phyloP scores from a whole-genome alignment of 2,888 invertebrate genomes.

The Micoletzkya japonica region DNA sequence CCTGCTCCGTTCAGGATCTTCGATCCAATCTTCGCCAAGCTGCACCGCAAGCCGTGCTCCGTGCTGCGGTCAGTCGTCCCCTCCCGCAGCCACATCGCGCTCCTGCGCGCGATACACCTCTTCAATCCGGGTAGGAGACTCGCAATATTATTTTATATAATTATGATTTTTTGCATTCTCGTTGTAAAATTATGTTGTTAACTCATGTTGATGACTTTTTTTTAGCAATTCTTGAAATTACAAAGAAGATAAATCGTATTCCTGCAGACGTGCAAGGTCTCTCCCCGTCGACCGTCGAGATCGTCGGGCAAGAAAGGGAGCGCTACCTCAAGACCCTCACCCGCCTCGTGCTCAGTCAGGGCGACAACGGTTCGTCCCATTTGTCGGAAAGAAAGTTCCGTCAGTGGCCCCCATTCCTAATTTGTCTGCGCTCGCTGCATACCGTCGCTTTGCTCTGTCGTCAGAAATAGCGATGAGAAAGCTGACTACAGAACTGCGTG shows the following conservation, averaged over 20 bases:
- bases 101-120: conserved; percentile 10
- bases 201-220: no score
- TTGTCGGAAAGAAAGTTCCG: background rate
- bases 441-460: no score
- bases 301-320: background rate
- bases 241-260: background rate
- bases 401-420: no score
- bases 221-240: no score
- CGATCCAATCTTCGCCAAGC: conserved; percentile 8
- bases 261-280: conserved; percentile 10
- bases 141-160: no score
- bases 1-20: conserved; percentile 7
- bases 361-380: background rate
- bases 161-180: no score
- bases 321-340: conserved; percentile 7
- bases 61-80: background rate
- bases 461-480: no score
- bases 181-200: no score
- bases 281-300: background rate
- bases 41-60: conserved; percentile 4
- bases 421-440: no score
- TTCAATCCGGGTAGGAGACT: conserved; percentile 16
- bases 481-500: no score
- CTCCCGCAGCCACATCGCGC: conserved; percentile 1
- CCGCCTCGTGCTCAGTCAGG: background rate